Conservation (phyloP, 2,888 invertebrate species). For the Lasiommata megera region DNA sequence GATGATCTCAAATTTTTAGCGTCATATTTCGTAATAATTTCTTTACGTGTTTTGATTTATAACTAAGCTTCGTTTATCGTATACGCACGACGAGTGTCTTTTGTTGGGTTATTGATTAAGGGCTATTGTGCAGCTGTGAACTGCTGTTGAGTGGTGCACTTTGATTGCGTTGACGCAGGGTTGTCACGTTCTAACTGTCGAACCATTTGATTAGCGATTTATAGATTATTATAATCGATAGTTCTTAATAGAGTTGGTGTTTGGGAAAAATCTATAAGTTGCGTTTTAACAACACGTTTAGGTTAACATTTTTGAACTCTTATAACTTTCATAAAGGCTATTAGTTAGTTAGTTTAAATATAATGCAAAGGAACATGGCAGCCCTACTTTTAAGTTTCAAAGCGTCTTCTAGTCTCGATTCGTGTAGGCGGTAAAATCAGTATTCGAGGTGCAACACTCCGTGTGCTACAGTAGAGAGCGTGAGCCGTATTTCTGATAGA, state of each 20-base stretch:
- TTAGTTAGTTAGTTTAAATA: too few relatives aligned
- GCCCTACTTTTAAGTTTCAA: conserved; percentile 36
- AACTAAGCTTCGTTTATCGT: conserved; percentile 18
- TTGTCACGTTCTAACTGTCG: neutral
- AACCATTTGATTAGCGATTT: too few relatives aligned
- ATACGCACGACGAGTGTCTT: conserved; percentile 18
- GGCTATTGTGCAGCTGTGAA: conserved; percentile 35
- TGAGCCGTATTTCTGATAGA: conserved; percentile 62
- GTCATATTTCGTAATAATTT: conserved; percentile 14
- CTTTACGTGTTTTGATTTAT: conserved; percentile 27
- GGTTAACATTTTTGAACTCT: too few relatives aligned
- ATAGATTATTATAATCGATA: too few relatives aligned
- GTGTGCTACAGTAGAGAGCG: conserved; percentile 58
- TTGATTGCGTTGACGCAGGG: conserved; percentile 44
- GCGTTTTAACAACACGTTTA: too few relatives aligned
- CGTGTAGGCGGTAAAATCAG: conserved; percentile 60
- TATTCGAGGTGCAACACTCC: conserved; percentile 55
- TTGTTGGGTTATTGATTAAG: conserved; percentile 35
- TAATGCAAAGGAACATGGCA: neutral
- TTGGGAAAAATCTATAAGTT: too few relatives aligned
- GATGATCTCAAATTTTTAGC: conserved; percentile 23
- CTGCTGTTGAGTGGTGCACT: conserved; percentile 40
- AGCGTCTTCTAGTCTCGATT: conserved; percentile 50
- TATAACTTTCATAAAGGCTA: too few relatives aligned
- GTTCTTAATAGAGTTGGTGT: too few relatives aligned